Evolutionary conservation across 2,797 vertebrate genomes (phyloP).

Genomic region (Falco columbarius): DNA sequence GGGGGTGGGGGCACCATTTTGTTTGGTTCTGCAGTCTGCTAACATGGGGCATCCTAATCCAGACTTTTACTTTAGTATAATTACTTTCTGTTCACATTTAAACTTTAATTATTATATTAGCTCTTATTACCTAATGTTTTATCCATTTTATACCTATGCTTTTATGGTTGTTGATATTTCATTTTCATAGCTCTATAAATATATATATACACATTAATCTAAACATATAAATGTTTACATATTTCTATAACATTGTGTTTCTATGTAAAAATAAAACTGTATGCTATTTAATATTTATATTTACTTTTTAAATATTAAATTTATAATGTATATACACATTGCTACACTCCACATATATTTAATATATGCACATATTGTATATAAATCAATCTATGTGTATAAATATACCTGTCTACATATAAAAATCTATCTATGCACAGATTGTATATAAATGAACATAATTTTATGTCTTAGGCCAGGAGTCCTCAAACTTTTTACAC

Average conservation of each 20-base stretch:
- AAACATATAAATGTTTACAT: not conserved
- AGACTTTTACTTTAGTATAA: not conserved
- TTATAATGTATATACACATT: not conserved
- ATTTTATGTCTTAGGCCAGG: not conserved
- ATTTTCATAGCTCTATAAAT: not conserved
- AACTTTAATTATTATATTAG: not conserved
- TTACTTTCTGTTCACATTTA: not conserved
- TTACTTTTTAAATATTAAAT: not conserved
- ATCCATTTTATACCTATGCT: not conserved
- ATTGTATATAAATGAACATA: not conserved
- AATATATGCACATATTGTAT: not conserved
- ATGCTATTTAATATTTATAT: not conserved
- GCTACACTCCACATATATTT: not conserved
- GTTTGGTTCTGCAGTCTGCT: not conserved
- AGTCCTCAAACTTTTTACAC: too few relatives aligned
- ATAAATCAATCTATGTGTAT: not conserved
- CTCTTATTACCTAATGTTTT: not conserved
- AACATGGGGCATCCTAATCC: not conserved
- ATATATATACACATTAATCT: too few relatives aligned
- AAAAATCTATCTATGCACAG: not conserved
- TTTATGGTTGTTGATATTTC: not conserved
- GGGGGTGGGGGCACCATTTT: not conserved
- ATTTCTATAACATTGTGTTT: not conserved
- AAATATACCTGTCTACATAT: not conserved
- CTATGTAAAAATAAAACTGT: not conserved